These are phyloP conservation scores for Fistularia tabacaria DNA, from an alignment of 2,797 vertebrate genomes.

Conservation along the genomic window DNA sequence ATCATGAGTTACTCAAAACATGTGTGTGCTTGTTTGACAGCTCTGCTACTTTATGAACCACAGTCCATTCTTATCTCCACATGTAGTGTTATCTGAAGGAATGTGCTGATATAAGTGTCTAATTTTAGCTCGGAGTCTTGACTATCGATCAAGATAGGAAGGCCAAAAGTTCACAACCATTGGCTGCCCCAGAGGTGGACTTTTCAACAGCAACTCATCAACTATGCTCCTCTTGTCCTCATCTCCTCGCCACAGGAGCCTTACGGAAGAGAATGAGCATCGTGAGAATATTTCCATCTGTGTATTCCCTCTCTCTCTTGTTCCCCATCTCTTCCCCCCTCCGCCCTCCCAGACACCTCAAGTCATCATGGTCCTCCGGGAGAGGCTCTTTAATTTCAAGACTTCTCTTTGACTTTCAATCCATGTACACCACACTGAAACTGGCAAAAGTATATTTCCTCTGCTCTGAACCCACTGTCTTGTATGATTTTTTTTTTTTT, in stretches of 20 bases:
- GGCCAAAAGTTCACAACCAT: slow-evolving; percentile 45
- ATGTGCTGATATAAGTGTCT: too few species aligned
- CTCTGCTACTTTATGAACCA: too few species aligned
- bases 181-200: neutral
- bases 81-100: too few species aligned
- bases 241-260: slow-evolving; percentile 53
- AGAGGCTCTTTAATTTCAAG: slow-evolving; percentile 35
- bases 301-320: slow-evolving; percentile 19
- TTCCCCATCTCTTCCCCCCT: slow-evolving; percentile 15
- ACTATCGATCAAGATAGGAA: too few species aligned
- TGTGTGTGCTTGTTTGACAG: too few species aligned
- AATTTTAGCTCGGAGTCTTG: too few species aligned
- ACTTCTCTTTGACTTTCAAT: slow-evolving; percentile 59
- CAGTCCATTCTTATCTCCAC: too few species aligned
- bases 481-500: slow-evolving; percentile 18
- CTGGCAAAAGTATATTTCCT: slow-evolving; percentile 35
- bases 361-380: slow-evolving; percentile 42
- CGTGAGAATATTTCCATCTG: slow-evolving; percentile 74
- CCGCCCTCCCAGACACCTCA: slow-evolving; percentile 23
- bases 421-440: slow-evolving; percentile 42
- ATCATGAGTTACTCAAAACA: too few species aligned
- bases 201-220: slow-evolving; percentile 54
- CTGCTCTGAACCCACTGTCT: slow-evolving; percentile 22
- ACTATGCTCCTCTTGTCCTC: slow-evolving; percentile 60
- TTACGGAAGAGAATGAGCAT: slow-evolving; percentile 76